Base-by-base conservation (phyloP, 2,797 vertebrate genomes). In the Melanotaenia maccullochi region DNA sequence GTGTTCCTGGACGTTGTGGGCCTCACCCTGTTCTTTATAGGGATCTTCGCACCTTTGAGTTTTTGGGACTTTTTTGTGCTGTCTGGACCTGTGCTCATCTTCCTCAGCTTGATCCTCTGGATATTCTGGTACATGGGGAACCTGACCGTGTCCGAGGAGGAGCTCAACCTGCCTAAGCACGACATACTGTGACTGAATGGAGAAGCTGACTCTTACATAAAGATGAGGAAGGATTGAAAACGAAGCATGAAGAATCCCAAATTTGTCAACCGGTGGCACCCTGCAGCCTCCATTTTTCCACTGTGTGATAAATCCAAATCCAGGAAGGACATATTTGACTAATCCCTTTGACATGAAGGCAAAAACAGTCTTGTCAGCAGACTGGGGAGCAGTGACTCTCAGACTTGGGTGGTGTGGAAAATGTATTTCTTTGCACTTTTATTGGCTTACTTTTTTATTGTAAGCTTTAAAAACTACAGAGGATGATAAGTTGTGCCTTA, bases 51-150 rank as follows among this genome's bases (percentile, higher is more conserved):
- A 0, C 80, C 91, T 0, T 5, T 97, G 11, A 88, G 76, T 4
- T 97, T 75, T 84, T 98, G 96, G 96, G 97, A 98, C 84, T 97
- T 98, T 71, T 96, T 98, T 0, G 82, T 99, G 65, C 91, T 96
- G n/a, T 79, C 83, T 0, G 97, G 97, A 0, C 88, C 96, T 0
- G 51, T 98, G 81, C 74, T 96, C 35, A 88, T 98, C 1, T 96
- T 95, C 68, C 52, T 96, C 72, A 98, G 97, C 77, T 86, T 97
- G 2, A 0, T 97, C 9, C 92, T 96, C 78, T 99, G 97, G 98
- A 76, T 94, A 2, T 90, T 94, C 74, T 99, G 98, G 97, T 98
- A 98, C 87, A 28, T 93, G 20, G 85, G 96, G 71, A 96, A 93
- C 79, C 87, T 98, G 1, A 93, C 90, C 0, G 75, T 96, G 7